Base-by-base conservation (phyloP, 1,140 invertebrate genomes). In the Eufriesea mexicana region DNA sequence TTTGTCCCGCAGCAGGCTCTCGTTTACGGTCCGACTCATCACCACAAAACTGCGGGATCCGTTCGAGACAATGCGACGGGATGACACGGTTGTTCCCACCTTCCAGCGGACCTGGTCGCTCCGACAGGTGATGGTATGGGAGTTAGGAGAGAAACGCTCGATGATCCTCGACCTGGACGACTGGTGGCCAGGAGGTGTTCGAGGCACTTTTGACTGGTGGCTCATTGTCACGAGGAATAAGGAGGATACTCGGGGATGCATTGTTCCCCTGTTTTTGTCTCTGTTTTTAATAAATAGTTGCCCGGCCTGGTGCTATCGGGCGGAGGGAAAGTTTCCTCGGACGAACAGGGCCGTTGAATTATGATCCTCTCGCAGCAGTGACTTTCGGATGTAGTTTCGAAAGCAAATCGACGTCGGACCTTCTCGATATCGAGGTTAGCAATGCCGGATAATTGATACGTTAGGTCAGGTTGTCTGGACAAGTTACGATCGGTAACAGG, bases 31-130 rank as follows among this genome's bases (percentile, higher is more conserved):
- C 14, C 61, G 73, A 20, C 28, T 72, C 73, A 72, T 66, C 84
- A 55, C 84, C 78, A 20, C 71, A 75, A 83, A 72, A 77, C 71
- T 73, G 59, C 28, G 8, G 51, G 57, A 66, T 25, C 7, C 49
- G 18, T 7, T 28, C 18, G 61, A 77, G 57, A 83, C 73, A 83
- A 85, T 77, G 14, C 16, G 2, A 20, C 20, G 4, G 79, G 35
- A 76, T 77, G 61, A 85, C 79, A 78, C 79, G 68, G 64, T 57
- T 79, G 80, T 85, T 64, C 57, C 61, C 61, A 66, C 84, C 68
- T 77, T 51, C 42, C 7, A 12, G 12, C 2, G 8, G 2, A 25
- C 62, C 23, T 1, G 20, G 47, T 7, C 10, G 16, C 20, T 54
- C n/a, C 12, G 54, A 75, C 57, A 67, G n/a, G 55, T 70, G 47